These are phyloP conservation scores for Apodemus agrarius DNA, from an alignment of 2,797 vertebrate species.

Conservation along the genomic window DNA sequence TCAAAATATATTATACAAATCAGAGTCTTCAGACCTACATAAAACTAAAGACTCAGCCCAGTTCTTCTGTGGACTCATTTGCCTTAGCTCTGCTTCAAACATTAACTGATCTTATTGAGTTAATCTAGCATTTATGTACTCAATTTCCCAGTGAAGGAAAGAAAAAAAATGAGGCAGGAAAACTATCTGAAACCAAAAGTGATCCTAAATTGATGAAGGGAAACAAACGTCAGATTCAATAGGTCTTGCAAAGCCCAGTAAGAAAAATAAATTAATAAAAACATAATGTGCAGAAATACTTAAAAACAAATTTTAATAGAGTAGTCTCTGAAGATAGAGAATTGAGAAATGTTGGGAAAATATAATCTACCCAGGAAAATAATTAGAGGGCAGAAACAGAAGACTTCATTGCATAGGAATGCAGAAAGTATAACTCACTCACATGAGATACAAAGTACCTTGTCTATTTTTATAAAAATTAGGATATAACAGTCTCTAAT, in stretches of 20 bases:
- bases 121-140: not conserved
- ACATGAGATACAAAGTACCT: not conserved
- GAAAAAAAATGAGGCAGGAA: not conserved
- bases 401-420: not conserved
- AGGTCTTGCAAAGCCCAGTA: not conserved
- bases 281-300: not conserved
- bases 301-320: not conserved
- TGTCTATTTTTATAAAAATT: not conserved
- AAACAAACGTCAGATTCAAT: not conserved
- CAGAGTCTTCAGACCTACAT: not conserved
- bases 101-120: not conserved
- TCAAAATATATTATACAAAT: slow-evolving; percentile 18
- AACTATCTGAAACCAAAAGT: not conserved
- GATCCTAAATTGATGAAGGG: not conserved
- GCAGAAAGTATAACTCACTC: not conserved
- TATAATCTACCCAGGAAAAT: not conserved
- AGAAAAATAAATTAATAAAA: not conserved
- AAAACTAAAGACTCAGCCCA: not conserved
- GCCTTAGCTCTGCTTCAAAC: not conserved
- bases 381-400: not conserved
- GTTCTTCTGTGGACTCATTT: not conserved
- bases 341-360: not conserved
- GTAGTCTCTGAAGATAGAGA: not conserved
- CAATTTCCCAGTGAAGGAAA: not conserved
- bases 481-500: not conserved